Base-by-base conservation (phyloP, 2,888 invertebrate species). In the Ypsolopha scabrella region DNA sequence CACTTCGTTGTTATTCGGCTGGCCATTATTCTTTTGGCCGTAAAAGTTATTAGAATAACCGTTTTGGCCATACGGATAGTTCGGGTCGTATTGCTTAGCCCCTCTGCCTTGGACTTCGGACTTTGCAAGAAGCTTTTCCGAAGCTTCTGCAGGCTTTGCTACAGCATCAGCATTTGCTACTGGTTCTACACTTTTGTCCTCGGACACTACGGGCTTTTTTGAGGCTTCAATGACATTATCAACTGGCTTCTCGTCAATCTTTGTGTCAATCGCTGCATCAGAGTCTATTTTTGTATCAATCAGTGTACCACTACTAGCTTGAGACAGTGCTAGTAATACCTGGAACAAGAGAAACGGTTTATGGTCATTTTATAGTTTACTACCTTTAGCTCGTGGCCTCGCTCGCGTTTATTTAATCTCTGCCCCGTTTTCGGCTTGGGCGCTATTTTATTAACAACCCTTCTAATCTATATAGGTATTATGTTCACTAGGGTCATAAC, bases 1-100 rank as follows among this genome's bases (percentile, higher is more conserved):
- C n/a, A 91, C 86, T 70, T 92, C 91, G 65, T 90, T 90, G 58
- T 81, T 67, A 52, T 70, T 66, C 9, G 66, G 64, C 7, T 65
- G 60, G 2, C 65, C 66, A 53, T 72, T 69, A 3, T 66, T 37
- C 35, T 54, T 24, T 3, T 24, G 24, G 2, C 4, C 24, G 24
- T 24, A 24, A 24, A 3, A 24, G 24, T 24, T 24, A 24, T 24
- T 24, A 4, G 24, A 24, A 24, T 24, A 24, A 24, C 24, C 24
- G 24, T 24, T 24, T 24, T 53, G 59, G 34, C 59, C 58, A 50
- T 60, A 58, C 41, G 53, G 51, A 67, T 59, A 13, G 59, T 55
- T 11, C 58, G 55, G 8, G 52, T 53, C 14, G 57, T 57, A 48
- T 54, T 55, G 43, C 53, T 57, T 24, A 24, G 24, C 24, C 24